These are phyloP conservation scores for Rhinogobio ventralis DNA, from an alignment of 2,797 vertebrate genomes.

Conservation along the genomic window DNA sequence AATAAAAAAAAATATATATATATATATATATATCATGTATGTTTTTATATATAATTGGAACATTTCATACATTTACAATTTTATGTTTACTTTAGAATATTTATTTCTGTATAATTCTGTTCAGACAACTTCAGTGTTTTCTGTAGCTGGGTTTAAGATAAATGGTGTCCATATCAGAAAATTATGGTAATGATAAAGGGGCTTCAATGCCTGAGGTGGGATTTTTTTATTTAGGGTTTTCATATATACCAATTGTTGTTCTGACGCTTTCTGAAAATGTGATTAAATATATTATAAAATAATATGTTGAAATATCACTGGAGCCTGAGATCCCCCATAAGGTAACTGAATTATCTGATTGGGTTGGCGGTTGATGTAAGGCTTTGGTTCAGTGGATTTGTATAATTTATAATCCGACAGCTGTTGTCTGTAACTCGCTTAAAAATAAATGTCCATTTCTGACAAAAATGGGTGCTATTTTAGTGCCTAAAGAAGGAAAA, in stretches of 20 bases:
- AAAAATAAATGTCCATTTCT: background rate
- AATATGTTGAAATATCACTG: background rate
- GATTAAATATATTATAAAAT: background rate
- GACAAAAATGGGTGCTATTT: background rate
- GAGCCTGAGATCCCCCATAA: background rate
- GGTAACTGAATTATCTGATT: constrained; percentile 6
- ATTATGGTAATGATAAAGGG: background rate
- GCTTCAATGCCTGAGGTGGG: background rate
- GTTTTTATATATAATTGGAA: background rate
- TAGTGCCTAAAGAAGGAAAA: background rate
- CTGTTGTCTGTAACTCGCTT: background rate
- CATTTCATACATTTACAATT: background rate
- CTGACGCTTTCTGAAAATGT: background rate
- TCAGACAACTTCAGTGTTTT: too few species aligned
- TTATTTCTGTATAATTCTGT: background rate
- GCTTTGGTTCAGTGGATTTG: background rate
- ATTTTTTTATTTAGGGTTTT: background rate
- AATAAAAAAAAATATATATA: too few species aligned
- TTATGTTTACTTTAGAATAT: background rate
- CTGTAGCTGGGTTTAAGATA: background rate
- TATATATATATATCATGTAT: background rate
- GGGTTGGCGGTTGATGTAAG: background rate
- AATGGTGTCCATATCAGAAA: constrained; percentile 5
- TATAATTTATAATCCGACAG: background rate
- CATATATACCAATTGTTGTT: background rate